These are phyloP conservation scores for Limnephilus lunatus DNA, from an alignment of 2,888 invertebrate genomes.

Conservation along the genomic window DNA sequence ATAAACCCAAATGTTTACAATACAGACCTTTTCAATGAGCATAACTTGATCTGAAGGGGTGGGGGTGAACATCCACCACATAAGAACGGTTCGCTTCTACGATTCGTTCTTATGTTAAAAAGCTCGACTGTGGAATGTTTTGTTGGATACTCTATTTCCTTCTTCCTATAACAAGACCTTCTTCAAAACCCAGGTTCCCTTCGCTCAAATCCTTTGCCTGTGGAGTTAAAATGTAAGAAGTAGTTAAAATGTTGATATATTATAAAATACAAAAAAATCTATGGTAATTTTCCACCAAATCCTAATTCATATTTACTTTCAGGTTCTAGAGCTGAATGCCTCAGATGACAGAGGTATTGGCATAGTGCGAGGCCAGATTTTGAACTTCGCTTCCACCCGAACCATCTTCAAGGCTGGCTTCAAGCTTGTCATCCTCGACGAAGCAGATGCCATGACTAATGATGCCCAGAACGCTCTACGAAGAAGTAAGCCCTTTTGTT, in stretches of 20 bases:
- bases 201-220: too few relatives aligned
- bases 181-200: too few relatives aligned
- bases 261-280: background rate
- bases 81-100: too few relatives aligned
- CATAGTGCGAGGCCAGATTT: slow-evolving; percentile 94
- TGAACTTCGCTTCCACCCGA: slow-evolving; percentile 97
- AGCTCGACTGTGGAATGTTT: too few relatives aligned
- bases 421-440: slow-evolving; percentile 97
- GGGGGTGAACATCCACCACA: background rate
- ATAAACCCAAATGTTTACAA: background rate
- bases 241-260: too few relatives aligned
- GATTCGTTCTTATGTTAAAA: too few relatives aligned
- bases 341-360: slow-evolving; percentile 99
- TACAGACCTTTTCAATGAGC: background rate
- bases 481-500: slow-evolving; percentile 82
- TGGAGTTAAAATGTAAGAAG: too few relatives aligned
- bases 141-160: too few relatives aligned
- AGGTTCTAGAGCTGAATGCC: slow-evolving; percentile 96
- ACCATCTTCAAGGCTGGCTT: slow-evolving; percentile 96
- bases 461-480: slow-evolving; percentile 99
- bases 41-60: background rate
- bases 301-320: slow-evolving; percentile 45
- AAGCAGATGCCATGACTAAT: slow-evolving; percentile 99
- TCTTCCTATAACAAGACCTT: too few relatives aligned
- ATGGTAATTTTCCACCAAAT: background rate